These are phyloP conservation scores for Sycophila texana DNA, from an alignment of 2,888 invertebrate genomes.

Conservation along the genomic window DNA sequence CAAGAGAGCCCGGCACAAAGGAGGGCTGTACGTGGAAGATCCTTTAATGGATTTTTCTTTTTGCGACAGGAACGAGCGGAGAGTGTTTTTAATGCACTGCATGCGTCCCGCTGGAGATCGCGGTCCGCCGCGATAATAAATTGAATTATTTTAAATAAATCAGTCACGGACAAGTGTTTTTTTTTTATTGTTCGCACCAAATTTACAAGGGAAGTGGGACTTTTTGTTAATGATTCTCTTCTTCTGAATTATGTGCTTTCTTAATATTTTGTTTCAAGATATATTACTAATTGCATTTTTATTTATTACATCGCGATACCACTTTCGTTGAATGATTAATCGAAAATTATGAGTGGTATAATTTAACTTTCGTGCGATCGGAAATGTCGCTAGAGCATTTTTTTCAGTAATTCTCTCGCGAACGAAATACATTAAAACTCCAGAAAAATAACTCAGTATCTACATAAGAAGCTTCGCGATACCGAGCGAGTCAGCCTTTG, in stretches of 20 bases:
- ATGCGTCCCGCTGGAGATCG: constrained; percentile 17
- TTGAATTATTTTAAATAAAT: constrained; percentile 43
- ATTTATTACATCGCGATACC: no score
- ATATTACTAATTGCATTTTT: background rate
- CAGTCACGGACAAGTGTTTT: background rate
- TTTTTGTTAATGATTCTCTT: constrained; percentile 19
- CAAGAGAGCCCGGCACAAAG: constrained; percentile 30
- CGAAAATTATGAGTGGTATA: no score
- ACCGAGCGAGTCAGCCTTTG: constrained; percentile 38
- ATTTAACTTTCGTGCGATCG: no score
- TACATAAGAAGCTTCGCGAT: constrained; percentile 23
- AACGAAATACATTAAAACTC: constrained; percentile 12
- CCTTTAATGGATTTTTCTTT: constrained; percentile 56
- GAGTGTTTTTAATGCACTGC: constrained; percentile 39
- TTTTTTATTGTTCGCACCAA: no score
- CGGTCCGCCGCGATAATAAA: constrained; percentile 27
- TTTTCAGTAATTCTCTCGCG: background rate
- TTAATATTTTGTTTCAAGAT: no score
- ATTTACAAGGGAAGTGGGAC: no score
- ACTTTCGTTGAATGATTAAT: no score
- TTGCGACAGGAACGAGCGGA: background rate
- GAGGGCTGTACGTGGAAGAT: constrained; percentile 51
- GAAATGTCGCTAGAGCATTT: background rate
- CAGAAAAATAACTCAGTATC: constrained; percentile 1
- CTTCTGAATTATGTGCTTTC: background rate